A percentile compares a stretch with the other conserved stretches of the same genome.
Evolutionary conservation across 2,888 invertebrate species (phyloP).

Genomic region (Electrophaes corylata): DNA sequence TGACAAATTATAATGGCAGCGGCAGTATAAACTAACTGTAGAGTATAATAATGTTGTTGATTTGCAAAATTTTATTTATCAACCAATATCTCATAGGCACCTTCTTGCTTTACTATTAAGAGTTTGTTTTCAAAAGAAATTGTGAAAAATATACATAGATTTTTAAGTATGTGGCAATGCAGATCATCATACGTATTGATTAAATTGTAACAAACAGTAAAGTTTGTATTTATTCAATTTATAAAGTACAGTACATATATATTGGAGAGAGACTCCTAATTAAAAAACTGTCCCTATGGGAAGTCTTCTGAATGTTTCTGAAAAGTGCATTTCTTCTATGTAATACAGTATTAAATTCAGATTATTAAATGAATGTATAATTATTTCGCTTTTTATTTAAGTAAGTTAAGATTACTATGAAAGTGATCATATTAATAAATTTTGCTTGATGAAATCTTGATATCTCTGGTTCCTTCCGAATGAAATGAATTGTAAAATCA

Average conservation of each 20-base stretch:
- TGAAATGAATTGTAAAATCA: too few species aligned
- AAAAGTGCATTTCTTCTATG: constrained; percentile 96
- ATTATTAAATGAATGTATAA: constrained; percentile 84
- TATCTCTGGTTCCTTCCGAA: too few species aligned
- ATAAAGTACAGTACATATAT: constrained; percentile 58
- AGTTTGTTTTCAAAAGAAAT: constrained; percentile 72
- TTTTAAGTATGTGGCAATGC: constrained; percentile 85
- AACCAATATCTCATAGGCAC: constrained; percentile 74
- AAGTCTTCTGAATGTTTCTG: constrained; percentile 95
- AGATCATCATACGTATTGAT: constrained; percentile 81
- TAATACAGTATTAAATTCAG: constrained; percentile 94
- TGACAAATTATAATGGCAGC: constrained; percentile 82
- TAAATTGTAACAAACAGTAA: constrained; percentile 65
- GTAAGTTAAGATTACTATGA: too few species aligned
- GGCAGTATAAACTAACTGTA: constrained; percentile 71
- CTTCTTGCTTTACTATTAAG: constrained; percentile 75
- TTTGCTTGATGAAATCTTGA: too few species aligned
- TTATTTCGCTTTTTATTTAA: constrained; percentile 40
- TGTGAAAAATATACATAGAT: constrained; percentile 83
- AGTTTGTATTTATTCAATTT: constrained; percentile 73
- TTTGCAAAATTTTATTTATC: constrained; percentile 83
- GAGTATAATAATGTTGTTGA: constrained; percentile 78
- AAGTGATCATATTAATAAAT: too few species aligned
- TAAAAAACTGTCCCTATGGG: constrained; percentile 80
- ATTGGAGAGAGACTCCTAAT: constrained; percentile 67